Evolutionary conservation across 2,797 vertebrate genomes (phyloP).

Genomic region (Morelia viridis): DNA sequence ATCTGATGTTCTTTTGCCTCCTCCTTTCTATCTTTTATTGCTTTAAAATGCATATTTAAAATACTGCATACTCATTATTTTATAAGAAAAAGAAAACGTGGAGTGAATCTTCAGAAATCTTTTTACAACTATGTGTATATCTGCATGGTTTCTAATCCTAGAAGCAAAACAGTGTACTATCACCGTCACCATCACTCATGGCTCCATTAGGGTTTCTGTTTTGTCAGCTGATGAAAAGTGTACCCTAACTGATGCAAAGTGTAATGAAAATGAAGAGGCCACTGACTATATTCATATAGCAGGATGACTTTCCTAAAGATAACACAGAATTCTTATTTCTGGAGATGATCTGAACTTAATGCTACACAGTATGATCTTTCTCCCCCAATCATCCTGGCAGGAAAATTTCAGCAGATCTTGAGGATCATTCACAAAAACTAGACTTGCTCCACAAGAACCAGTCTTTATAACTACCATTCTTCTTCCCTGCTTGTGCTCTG

Average conservation of each 20-base stretch:
- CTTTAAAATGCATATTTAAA: conserved; percentile 31
- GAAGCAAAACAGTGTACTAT: background rate
- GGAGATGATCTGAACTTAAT: background rate
- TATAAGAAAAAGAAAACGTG: background rate
- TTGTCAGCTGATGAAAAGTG: background rate
- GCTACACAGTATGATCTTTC: background rate
- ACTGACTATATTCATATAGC: background rate
- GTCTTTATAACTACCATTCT: background rate
- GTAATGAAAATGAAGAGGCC: background rate
- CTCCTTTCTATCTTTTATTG: conserved; percentile 15
- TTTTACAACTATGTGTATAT: background rate
- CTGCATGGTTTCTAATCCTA: background rate
- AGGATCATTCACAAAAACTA: background rate
- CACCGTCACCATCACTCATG: background rate
- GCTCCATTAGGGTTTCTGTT: background rate
- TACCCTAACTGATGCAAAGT: background rate
- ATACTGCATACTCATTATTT: background rate
- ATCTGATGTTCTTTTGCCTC: conserved; percentile 11
- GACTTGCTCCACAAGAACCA: background rate
- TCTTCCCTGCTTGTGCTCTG: background rate
- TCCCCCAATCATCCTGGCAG: background rate
- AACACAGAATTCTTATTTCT: background rate
- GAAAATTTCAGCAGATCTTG: background rate
- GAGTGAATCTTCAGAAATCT: background rate
- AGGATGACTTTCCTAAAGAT: background rate